A percentile compares a stretch with the other conserved stretches of the same genome.
These are phyloP conservation scores for Leptinotarsa defecta DNA, from an alignment of 1,140 invertebrate species.

Conservation along the genomic window DNA sequence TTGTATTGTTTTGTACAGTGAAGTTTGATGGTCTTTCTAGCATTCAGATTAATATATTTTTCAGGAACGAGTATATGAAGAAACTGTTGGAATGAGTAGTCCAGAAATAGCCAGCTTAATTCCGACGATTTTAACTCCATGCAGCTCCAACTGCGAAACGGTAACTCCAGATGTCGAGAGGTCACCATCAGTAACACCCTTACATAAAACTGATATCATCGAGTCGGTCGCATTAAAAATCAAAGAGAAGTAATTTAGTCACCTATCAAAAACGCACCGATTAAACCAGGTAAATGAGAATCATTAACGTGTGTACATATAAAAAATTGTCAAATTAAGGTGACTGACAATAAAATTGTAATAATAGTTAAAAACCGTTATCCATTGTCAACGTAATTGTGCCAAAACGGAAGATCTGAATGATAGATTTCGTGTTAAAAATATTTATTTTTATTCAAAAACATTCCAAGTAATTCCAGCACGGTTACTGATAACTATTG, in stretches of 20 bases:
- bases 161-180: conserved; percentile 56
- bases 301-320: conserved; percentile 11
- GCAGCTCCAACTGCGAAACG: conserved; percentile 56
- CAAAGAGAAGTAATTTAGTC: conserved; percentile 33
- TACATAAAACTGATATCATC: conserved; percentile 49
- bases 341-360: conserved; percentile 52
- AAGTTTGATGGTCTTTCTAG: too few species aligned
- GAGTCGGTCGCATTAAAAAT: conserved; percentile 21
- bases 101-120: conserved; percentile 63
- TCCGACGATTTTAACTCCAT: conserved; percentile 58
- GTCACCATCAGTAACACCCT: conserved; percentile 57
- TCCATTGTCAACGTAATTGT: background rate
- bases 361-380: conserved; percentile 11
- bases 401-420: background rate
- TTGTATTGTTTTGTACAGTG: too few species aligned
- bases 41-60: background rate
- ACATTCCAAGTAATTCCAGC: conserved; percentile 11
- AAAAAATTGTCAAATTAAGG: conserved; percentile 49
- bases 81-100: conserved; percentile 61
- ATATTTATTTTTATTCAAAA: conserved; percentile 8
- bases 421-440: background rate
- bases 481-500: conserved; percentile 18
- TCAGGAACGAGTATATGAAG: conserved; percentile 61
- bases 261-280: conserved; percentile 30
- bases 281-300: conserved; percentile 4